Evolutionary conservation across 1,140 invertebrate genomes (phyloP).

Genomic region (Drosophila rhopaloa): DNA sequence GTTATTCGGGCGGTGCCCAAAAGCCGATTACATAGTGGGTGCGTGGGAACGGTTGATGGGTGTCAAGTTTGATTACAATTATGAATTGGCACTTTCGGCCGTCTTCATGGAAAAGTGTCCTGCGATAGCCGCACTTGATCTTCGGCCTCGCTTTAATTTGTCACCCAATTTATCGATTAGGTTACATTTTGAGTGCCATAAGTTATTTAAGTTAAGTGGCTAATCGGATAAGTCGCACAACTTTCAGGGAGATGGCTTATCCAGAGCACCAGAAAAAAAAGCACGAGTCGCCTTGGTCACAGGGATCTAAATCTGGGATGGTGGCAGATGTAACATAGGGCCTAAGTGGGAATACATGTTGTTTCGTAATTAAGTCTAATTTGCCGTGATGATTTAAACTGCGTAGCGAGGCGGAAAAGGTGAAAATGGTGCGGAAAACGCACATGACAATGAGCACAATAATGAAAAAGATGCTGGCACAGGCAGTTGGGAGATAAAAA

Average conservation of each 20-base stretch:
- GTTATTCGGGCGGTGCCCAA: constrained; percentile 56
- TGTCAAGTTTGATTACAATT: constrained; percentile 79
- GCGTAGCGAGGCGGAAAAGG: constrained; percentile 65
- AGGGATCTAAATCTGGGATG: not conserved
- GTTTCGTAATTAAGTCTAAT: constrained; percentile 75
- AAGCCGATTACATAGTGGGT: constrained; percentile 64
- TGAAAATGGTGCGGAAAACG: constrained; percentile 66
- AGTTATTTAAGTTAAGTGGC: constrained; percentile 21
- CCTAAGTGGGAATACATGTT: constrained; percentile 76
- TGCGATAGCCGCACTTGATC: constrained; percentile 6
- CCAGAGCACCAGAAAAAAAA: not conserved
- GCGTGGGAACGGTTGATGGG: constrained; percentile 31
- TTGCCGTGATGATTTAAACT: constrained; percentile 79
- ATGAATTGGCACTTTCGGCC: constrained; percentile 60
- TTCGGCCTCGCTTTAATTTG: constrained; percentile 32
- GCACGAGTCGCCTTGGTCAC: constrained; percentile 7
- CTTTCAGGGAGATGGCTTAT: constrained; percentile 8
- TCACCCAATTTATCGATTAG: constrained; percentile 34
- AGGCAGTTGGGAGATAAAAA: constrained; percentile 55
- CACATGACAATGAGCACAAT: constrained; percentile 59
- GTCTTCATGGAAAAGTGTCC: not conserved
- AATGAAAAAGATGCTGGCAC: constrained; percentile 45
- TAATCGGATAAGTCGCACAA: constrained; percentile 7
- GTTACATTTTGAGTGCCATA: constrained; percentile 2
- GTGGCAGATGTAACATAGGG: constrained; percentile 9